Evolutionary conservation across 2,888 invertebrate genomes (phyloP), one percentile per base, ranked within the genome.

Genomic region (Pseudanteris insignis): DNA sequence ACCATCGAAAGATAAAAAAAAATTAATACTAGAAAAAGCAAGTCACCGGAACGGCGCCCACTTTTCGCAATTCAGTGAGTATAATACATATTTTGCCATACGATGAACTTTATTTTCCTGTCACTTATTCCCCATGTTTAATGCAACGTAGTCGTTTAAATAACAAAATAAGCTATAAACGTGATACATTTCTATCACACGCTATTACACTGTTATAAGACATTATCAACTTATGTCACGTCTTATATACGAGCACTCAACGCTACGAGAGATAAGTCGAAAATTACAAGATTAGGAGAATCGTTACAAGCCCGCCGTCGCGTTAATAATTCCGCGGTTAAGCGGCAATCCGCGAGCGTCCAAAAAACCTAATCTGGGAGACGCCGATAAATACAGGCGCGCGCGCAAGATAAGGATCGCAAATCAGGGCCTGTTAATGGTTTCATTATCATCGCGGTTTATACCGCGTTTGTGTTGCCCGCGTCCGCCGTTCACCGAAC

Each of bases 361-460:
- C 7, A 9, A 18, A 11, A 12, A 33, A 6, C 8, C 32, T 14
- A 36, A 41, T 32, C 32, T 34, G 8, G 21, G 33, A 34, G 21
- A 7, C n/a, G 15, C 14, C 32, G 12, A 18, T 44, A 46, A 54
- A 46, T 54, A 26, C 44, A 54, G 33, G 30, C 2, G n/a, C 18
- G 12, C 28, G 30, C 14, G 13, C 21, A 3, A 34, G 54, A 54
- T 54, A 44, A 37, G 2, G 46, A 57, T 57, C 57, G 9, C 43
- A 44, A 57, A 50, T 57, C 57, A 44, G 30, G 30, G 34, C 37
- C 48, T 44, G 38, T 48, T 57, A 57, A 57, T 50, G 44, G 50
- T 50, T 50, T 34, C 58, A 50, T 58, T 58, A 58, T 58, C 44
- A 38, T n/a, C 26, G 13, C 44, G 11, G 10, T n/a, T 14, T 37